Evolutionary conservation across 1,140 invertebrate genomes (phyloP).

Genomic region (Lepidurus couesii): DNA sequence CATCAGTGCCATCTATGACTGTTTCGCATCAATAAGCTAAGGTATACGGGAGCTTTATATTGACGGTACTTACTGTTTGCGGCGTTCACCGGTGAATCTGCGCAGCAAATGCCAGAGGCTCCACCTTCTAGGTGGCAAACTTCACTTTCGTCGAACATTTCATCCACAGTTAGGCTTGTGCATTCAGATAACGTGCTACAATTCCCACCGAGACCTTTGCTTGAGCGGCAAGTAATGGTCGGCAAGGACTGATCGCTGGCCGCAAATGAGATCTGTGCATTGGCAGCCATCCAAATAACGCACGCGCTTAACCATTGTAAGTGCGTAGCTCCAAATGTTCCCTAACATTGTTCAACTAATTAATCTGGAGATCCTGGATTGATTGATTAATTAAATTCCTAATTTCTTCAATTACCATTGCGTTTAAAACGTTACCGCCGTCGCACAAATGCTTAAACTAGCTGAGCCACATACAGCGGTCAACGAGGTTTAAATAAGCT

Average conservation of each 20-base stretch:
- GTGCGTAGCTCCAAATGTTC: not conserved
- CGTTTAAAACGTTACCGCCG: not conserved
- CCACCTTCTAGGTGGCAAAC: not conserved
- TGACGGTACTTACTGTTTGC: not conserved
- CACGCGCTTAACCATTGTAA: not conserved
- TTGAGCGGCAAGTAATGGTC: not conserved
- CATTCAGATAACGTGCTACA: not conserved
- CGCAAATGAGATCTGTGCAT: not conserved
- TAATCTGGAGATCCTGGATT: not conserved
- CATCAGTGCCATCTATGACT: not conserved
- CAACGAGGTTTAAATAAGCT: conserved; percentile 7
- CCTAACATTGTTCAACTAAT: not conserved
- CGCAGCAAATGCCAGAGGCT: not conserved
- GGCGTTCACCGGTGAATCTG: not conserved
- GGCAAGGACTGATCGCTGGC: not conserved
- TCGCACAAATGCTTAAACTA: not conserved
- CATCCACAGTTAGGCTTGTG: not conserved
- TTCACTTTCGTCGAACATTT: not conserved
- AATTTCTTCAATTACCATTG: not conserved
- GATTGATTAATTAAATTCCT: no score
- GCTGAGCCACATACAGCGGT: not conserved
- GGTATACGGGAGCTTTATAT: no score
- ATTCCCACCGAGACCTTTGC: not conserved
- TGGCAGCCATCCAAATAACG: not conserved
- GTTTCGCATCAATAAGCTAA: not conserved